A percentile compares a stretch with the other conserved stretches of the same genome.
These are phyloP conservation scores for Hydropsyche tenuis DNA, from an alignment of 1,140 invertebrate genomes.

Conservation along the genomic window DNA sequence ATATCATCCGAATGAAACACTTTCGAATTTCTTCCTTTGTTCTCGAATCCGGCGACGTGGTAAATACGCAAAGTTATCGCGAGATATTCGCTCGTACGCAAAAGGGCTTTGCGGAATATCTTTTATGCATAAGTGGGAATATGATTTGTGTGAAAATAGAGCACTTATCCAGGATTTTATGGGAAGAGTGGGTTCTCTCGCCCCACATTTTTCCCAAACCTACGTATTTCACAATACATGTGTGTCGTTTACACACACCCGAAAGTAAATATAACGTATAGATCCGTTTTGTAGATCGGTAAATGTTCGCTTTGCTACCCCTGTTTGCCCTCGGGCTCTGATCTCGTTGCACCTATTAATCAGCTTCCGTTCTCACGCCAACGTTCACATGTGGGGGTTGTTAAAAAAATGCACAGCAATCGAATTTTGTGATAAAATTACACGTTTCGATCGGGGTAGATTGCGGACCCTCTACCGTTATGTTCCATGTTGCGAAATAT, in stretches of 20 bases:
- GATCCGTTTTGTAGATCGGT: no score
- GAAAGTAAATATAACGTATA: no score
- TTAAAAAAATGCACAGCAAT: not conserved
- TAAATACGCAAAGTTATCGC: no score
- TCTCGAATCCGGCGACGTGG: no score
- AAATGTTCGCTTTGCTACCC: not conserved
- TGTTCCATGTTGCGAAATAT: no score
- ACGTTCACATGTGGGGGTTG: not conserved
- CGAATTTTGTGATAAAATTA: no score
- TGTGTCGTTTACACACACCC: not conserved
- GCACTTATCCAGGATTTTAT: conserved; percentile 14
- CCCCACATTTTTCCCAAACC: not conserved
- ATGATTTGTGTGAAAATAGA: conserved; percentile 16
- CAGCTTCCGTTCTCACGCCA: conserved; percentile 21
- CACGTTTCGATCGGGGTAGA: no score
- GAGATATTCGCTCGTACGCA: no score
- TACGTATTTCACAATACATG: not conserved
- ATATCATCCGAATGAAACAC: no score
- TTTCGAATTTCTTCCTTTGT: no score
- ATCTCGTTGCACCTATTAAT: conserved; percentile 24
- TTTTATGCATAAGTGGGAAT: conserved; percentile 11
- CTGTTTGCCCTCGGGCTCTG: not conserved
- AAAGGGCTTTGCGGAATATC: not conserved
- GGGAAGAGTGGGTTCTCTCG: not conserved
- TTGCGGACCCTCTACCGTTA: no score